phyloP scores from a whole-genome alignment of 2,797 vertebrate genomes.

The Myiothlypis chrysogaster region DNA sequence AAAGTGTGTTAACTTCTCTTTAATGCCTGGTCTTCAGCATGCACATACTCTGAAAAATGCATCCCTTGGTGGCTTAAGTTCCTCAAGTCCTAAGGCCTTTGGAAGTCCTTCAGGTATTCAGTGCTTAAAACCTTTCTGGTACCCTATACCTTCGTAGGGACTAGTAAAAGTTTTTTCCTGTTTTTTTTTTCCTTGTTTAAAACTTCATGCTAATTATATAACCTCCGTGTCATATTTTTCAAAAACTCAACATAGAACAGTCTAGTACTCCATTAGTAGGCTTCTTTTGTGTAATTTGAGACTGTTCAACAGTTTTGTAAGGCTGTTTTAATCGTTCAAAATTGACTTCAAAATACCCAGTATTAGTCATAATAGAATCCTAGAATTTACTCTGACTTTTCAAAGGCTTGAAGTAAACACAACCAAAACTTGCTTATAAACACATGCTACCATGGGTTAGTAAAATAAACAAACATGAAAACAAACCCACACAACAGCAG shows the following conservation, averaged over 20 bases:
- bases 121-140: neutral
- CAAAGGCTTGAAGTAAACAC: neutral
- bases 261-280: neutral
- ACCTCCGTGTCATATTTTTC: neutral
- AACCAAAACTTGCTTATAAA: neutral
- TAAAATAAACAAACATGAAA: neutral
- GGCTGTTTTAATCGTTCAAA: neutral
- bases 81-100: neutral
- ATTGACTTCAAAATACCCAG: neutral
- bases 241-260: neutral
- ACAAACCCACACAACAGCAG: neutral
- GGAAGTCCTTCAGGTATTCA: neutral
- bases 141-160: neutral
- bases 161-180: neutral
- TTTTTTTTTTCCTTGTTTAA: neutral
- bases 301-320: neutral
- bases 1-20: neutral
- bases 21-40: neutral
- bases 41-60: neutral
- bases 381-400: neutral
- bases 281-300: neutral
- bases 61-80: neutral
- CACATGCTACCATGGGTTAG: neutral
- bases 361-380: neutral
- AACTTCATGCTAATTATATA: neutral